Base-by-base conservation (phyloP, 2,113 vertebrate genomes). In the Equus przewalskii region DNA sequence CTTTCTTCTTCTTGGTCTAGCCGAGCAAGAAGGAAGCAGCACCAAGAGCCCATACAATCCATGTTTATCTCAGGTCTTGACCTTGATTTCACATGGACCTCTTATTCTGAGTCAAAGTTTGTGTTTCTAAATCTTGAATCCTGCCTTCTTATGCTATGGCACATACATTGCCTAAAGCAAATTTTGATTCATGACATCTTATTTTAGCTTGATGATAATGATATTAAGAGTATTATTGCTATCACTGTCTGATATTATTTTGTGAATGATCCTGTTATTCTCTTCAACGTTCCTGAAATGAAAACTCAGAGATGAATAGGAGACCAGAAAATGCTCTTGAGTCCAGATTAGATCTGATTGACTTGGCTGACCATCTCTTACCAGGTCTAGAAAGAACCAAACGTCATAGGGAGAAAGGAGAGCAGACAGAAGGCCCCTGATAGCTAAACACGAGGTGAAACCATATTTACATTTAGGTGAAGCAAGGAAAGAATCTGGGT, bases 161-260 rank as follows among this genome's bases (percentile, higher is more conserved):
- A 46, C 4, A 0, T 1, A 46, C 6, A 0, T 1, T 19, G 33
- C 7, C 69, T 7, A 10, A 10, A 7, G 54, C 7, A 46, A 46
- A 64, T 11, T 56, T 56, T 33, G 0, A 56, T 26, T 44, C 41
- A 14, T 18, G 13, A 56, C 33, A 24, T 19, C 24, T 5, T 54
- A 33, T 46, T 56, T 64, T 1, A 44, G 58, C 30, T 36, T 19
- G 49, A 4, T 12, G 36, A 30, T 30, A 16, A 41, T 28, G 18
- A 49, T 3, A 5, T 13, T 6, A 62, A 36, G 8, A 2, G 9
- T 19, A 15, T 5, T 2, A 28, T 10, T 13, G 18, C 33, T 8
- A 26, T 19, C 44, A 6, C 33, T 10, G 18, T 58, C 65, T 15
- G 33, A 19, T 56, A 54, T 9, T 72, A 54, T 44, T 70, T 60